Base-by-base conservation (phyloP, 92 coral and sea anemone genomes). In the Porites lobata region DNA sequence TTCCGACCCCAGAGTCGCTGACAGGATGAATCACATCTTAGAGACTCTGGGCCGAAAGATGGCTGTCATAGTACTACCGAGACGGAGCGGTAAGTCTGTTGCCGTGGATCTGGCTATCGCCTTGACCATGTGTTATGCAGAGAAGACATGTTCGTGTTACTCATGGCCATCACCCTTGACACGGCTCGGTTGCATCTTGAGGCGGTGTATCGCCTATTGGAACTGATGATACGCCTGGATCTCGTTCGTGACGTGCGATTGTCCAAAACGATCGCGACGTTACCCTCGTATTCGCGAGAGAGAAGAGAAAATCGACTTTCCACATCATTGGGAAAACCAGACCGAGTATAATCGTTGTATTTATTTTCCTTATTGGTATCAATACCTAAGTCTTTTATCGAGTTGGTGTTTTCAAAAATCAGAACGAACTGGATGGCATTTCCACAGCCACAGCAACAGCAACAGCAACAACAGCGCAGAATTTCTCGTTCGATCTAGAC, bases 21-120 rank as follows among this genome's bases (percentile, higher is more conserved):
- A n/a, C n/a, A n/a, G n/a, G n/a, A n/a, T n/a, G n/a, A n/a, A n/a
- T n/a, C 26, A 18, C 21, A 47, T 78, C 24, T 65, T 78, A 8
- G 83, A 65, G 1, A 22, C 15, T 8, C 18, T 78, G 70, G 20
- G 83, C 56, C 57, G 57, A 1, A 78, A 63, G 72, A 47, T 78
- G 57, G 62, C 29, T 52, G 83, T 65, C 58, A 62, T 78, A 8
- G 72, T 78, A 2, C 71, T 71, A 9, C 83, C 83, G 71, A 47
- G 83, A 62, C 56, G 83, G 19, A 61, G 83, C 20, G 83, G 83
- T 58, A 78, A 78, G 72, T 78, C 83, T 5, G 70, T 78, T 15
- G 11, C 83, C 22, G 83, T 78, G 29, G 69, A 62, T 15, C 20
- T 78, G 22, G 83, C 83, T 38, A 75, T 78, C 6, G 69, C 83